Evolutionary conservation across 2,113 vertebrate genomes (phyloP), one percentile per base, ranked within the genome.

Genomic region (Diadophis punctatus): DNA sequence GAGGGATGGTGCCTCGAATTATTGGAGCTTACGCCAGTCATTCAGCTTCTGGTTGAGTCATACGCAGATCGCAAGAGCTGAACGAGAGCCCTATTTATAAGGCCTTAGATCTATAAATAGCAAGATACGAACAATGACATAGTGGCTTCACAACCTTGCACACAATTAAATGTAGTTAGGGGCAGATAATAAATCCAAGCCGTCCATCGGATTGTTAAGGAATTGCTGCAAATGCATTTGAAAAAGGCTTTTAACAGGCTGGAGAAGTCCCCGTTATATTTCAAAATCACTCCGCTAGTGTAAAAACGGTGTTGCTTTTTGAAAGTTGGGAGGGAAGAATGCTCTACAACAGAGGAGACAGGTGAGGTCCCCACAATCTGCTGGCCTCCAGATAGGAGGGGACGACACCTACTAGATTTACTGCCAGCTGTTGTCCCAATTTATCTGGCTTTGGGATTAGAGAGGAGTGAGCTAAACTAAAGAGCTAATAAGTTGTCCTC

Each of bases 51-150:
- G 51, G 43, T 90, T 93, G 56, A 93, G 88, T 90, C 92, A 52
- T 53, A 56, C 20, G 88, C 88, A 30, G 51, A 22, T 51, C 8
- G 8, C 46, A 60, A 30, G 8, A 88, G n/a, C 46, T 63, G 92
- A 93, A 93, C 23, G 46, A 46, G 48, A 63, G 30, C 4, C 88
- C 92, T 93, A 93, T 93, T 93, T 90, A 63, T 93, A 93, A 63
- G 68, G 56, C 88, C 22, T 30, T 8, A 52, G 27, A 86, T 16
- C 80, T 93, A 93, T 93, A 90, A 93, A 90, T 93, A 93, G 88
- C 74, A 39, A 90, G 63, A 63, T 63, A 43, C 27, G 46, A 46
- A 92, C 58, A 92, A 92, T 86, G 34, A 90, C 88, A 93, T 53
- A 93, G 88, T 43, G 60, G 23, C 58, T 80, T 63, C 58, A 30